phyloP scores from a whole-genome alignment of 2,113 vertebrate genomes.

The Poeciliopsis retropinna region DNA sequence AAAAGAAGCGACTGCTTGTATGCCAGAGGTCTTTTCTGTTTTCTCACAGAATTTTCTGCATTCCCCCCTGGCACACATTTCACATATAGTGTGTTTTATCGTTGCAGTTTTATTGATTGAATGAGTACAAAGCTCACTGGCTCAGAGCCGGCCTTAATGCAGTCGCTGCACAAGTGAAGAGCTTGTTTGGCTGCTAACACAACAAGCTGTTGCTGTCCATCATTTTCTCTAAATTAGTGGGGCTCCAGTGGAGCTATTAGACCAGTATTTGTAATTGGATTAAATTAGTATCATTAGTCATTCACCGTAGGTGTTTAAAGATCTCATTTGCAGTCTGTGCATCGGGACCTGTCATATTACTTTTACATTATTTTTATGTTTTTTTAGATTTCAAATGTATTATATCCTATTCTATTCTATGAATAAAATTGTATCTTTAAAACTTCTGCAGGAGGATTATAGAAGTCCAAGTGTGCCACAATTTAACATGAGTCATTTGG shows the following conservation, averaged over 20 bases:
- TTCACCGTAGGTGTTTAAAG: constrained; percentile 50
- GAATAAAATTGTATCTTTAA: not conserved
- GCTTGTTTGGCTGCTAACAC: constrained; percentile 18
- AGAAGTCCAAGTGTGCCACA: no score
- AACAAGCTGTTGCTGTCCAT: constrained; percentile 30
- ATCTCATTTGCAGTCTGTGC: constrained; percentile 39
- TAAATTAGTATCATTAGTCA: constrained; percentile 66
- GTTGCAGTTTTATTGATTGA: constrained; percentile 32
- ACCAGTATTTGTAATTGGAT: constrained; percentile 56
- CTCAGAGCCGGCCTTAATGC: not conserved
- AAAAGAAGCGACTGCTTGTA: constrained; percentile 15
- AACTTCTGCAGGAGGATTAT: no score
- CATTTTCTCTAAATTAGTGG: constrained; percentile 32
- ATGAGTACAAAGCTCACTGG: constrained; percentile 14
- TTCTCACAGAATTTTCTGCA: constrained; percentile 11
- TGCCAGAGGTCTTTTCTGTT: constrained; percentile 22
- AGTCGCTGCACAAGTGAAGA: not conserved
- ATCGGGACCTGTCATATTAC: constrained; percentile 11
- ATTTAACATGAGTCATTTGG: no score
- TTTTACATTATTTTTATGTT: constrained; percentile 1
- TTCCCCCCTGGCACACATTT: constrained; percentile 2
- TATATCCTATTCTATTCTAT: no score
- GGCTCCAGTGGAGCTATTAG: constrained; percentile 48
- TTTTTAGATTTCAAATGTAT: not conserved
- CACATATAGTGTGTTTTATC: constrained; percentile 12